Conservation (phyloP, 2,888 invertebrate genomes). For the Epinotia ramella region DNA sequence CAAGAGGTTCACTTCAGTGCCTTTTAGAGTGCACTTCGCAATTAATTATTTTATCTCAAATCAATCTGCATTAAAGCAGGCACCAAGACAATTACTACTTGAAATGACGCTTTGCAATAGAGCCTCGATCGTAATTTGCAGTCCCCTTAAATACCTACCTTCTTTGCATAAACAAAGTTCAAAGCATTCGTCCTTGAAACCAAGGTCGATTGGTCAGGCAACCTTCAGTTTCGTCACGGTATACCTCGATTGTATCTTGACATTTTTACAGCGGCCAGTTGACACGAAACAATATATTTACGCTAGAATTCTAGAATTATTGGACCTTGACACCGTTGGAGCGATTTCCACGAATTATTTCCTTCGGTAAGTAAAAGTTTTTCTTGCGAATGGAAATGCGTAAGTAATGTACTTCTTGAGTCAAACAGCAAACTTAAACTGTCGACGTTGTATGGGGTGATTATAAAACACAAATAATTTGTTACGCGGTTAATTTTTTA, state of each 20-base stretch:
- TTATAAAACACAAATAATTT: too few species aligned
- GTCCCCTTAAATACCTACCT: constrained; percentile 9
- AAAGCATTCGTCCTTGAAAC: constrained; percentile 39
- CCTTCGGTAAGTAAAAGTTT: constrained; percentile 5
- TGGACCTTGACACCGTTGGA: constrained; percentile 26
- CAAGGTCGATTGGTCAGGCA: constrained; percentile 52
- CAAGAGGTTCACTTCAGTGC: constrained; percentile 6
- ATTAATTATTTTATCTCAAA: too few species aligned
- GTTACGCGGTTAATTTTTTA: too few species aligned
- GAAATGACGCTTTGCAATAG: neutral
- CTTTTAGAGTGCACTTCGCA: too few species aligned
- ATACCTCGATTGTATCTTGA: constrained; percentile 38
- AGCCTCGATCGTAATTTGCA: constrained; percentile 13
- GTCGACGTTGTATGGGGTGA: too few species aligned
- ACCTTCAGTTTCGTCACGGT: constrained; percentile 52
- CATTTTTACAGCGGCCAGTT: constrained; percentile 28
- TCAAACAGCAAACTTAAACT: too few species aligned
- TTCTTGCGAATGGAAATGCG: neutral
- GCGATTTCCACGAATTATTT: constrained; percentile 13
- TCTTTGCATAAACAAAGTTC: constrained; percentile 27
- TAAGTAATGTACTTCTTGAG: neutral
- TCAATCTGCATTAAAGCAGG: too few species aligned
- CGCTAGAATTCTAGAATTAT: constrained; percentile 25
- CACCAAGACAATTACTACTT: too few species aligned
- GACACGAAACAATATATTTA: constrained; percentile 35